phyloP scores from a whole-genome alignment of 1,140 invertebrate species.

The Lucilia sericata region DNA sequence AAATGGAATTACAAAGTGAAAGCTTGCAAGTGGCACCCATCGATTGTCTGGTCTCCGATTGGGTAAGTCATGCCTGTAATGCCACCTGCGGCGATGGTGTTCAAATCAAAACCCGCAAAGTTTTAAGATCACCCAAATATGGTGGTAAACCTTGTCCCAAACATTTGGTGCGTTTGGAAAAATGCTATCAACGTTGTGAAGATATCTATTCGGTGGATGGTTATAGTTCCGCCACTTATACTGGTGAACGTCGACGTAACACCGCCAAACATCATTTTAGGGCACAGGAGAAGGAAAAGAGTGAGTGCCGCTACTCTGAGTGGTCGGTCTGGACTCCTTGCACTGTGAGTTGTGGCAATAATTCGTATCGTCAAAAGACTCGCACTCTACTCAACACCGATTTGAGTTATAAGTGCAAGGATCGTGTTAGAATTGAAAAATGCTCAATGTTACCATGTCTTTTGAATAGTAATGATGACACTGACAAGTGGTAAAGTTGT shows the following conservation, averaged over 20 bases:
- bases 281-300: conserved; percentile 50
- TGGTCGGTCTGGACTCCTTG: conserved; percentile 78
- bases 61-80: conserved; percentile 76
- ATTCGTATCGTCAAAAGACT: conserved; percentile 61
- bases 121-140: conserved; percentile 72
- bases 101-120: conserved; percentile 67
- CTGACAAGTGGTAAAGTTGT: conserved; percentile 16
- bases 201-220: conserved; percentile 62
- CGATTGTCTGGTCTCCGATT: conserved; percentile 74
- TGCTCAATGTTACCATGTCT: conserved; percentile 64
- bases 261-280: conserved; percentile 11
- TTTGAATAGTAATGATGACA: conserved; percentile 60
- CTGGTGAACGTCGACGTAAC: background rate
- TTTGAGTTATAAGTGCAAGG: conserved; percentile 63
- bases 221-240: conserved; percentile 15
- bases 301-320: conserved; percentile 72
- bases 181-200: conserved; percentile 64
- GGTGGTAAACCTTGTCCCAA: conserved; percentile 78
- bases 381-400: conserved; percentile 63
- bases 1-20: conserved; percentile 56
- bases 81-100: conserved; percentile 73
- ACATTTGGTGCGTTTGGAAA: conserved; percentile 68
- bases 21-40: conserved; percentile 60
- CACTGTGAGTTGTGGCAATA: conserved; percentile 72
- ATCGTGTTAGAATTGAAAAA: conserved; percentile 64